A percentile compares a stretch with the other conserved stretches of the same genome.
Evolutionary conservation across 2,888 invertebrate genomes (phyloP).

Genomic region (Heliconius aoede): DNA sequence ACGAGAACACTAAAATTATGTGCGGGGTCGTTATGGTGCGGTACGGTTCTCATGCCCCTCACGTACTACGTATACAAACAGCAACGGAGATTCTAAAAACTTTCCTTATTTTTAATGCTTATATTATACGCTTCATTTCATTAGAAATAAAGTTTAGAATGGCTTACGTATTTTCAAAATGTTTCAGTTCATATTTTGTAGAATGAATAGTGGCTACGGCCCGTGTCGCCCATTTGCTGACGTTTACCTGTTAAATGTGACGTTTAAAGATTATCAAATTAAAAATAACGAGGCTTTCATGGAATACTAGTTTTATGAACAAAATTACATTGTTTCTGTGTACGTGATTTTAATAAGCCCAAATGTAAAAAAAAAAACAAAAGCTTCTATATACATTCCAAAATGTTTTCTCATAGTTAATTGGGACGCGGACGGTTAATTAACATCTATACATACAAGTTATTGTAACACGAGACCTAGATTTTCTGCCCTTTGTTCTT

Average conservation of each 20-base stretch:
- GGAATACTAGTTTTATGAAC: constrained; percentile 66
- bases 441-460: constrained; percentile 39
- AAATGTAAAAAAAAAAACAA: constrained; percentile 17
- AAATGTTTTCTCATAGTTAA: constrained; percentile 29
- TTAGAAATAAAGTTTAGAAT: constrained; percentile 51
- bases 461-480: constrained; percentile 44
- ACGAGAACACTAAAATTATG: constrained; percentile 77
- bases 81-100: constrained; percentile 46
- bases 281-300: constrained; percentile 76
- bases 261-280: constrained; percentile 76
- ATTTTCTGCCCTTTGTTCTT: constrained; percentile 48
- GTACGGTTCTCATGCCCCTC: constrained; percentile 75
- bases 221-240: constrained; percentile 61
- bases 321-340: constrained; percentile 52
- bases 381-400: constrained; percentile 4
- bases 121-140: constrained; percentile 48
- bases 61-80: constrained; percentile 61
- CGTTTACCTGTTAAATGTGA: constrained; percentile 70
- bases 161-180: constrained; percentile 39
- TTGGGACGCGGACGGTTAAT: constrained; percentile 35
- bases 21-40: constrained; percentile 69
- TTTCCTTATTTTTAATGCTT: constrained; percentile 48
- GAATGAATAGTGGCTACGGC: constrained; percentile 51
- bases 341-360: constrained; percentile 38
- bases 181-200: constrained; percentile 39